These are phyloP conservation scores for Myotis brandtii DNA, from an alignment of 2,113 vertebrate species.

Conservation along the genomic window DNA sequence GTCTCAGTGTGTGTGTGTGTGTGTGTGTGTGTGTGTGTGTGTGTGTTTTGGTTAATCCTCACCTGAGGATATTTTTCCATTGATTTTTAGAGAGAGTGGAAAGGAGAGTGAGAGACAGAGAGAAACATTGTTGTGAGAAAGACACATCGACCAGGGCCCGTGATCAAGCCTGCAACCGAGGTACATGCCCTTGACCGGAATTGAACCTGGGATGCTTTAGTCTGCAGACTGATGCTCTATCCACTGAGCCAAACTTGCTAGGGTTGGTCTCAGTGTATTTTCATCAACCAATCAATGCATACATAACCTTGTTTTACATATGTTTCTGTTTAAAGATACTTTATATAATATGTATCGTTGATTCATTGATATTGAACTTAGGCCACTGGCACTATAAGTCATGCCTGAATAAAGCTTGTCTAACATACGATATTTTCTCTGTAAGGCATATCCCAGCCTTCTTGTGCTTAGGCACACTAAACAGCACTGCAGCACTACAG, in stretches of 20 bases:
- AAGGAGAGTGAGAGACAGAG: too few relatives aligned
- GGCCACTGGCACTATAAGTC: not conserved
- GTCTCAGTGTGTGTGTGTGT: not conserved
- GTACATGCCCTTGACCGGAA: too few relatives aligned
- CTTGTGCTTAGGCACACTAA: not conserved
- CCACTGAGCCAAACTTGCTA: too few relatives aligned
- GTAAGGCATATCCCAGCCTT: not conserved
- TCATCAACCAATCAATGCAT: not conserved
- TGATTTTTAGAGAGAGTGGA: too few relatives aligned
- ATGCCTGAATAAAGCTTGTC: not conserved
- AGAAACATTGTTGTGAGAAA: too few relatives aligned
- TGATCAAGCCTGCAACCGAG: too few relatives aligned
- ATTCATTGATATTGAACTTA: conserved; percentile 14
- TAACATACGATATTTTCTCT: not conserved
- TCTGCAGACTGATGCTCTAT: too few relatives aligned
- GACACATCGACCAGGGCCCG: too few relatives aligned
- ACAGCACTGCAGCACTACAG: not conserved
- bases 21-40: too few relatives aligned
- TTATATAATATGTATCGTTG: not conserved
- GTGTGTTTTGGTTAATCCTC: too few relatives aligned
- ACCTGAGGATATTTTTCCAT: too few relatives aligned
- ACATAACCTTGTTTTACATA: not conserved
- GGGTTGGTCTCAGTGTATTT: not conserved
- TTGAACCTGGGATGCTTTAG: too few relatives aligned
- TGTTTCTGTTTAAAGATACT: conserved; percentile 47